These are phyloP conservation scores for Heterochromis multidens DNA, from an alignment of 2,113 vertebrate species.

Conservation along the genomic window DNA sequence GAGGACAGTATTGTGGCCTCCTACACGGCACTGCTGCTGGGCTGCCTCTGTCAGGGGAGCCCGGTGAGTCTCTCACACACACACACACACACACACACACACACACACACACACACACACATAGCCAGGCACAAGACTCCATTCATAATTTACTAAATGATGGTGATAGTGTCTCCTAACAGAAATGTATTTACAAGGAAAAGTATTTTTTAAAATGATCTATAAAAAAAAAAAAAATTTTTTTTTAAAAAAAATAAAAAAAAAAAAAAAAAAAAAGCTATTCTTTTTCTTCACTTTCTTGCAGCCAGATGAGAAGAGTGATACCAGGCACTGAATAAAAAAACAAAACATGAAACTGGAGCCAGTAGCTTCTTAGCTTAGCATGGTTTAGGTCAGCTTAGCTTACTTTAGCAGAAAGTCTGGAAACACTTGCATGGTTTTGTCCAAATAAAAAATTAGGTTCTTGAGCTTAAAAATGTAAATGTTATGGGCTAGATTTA, in stretches of 20 bases:
- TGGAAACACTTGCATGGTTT: background rate
- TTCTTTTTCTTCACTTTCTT: background rate
- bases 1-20: constrained; percentile 99
- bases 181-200: constrained; percentile 20
- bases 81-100: background rate
- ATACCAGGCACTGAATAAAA: background rate
- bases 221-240: background rate
- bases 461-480: background rate
- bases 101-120: background rate
- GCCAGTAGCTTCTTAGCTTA: background rate
- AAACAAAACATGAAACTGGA: background rate
- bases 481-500: background rate
- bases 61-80: constrained; percentile 77
- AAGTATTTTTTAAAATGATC: background rate
- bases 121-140: background rate
- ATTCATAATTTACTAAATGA: constrained; percentile 13
- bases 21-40: constrained; percentile 94
- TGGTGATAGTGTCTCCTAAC: constrained; percentile 44
- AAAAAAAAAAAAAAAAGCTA: background rate
- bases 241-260: too few species aligned
- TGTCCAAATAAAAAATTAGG: background rate
- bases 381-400: background rate
- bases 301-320: background rate
- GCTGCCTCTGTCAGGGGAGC: constrained; percentile 97
- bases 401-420: background rate